Conservation (phyloP, 1,140 invertebrate genomes). For the Drosophila teissieri region DNA sequence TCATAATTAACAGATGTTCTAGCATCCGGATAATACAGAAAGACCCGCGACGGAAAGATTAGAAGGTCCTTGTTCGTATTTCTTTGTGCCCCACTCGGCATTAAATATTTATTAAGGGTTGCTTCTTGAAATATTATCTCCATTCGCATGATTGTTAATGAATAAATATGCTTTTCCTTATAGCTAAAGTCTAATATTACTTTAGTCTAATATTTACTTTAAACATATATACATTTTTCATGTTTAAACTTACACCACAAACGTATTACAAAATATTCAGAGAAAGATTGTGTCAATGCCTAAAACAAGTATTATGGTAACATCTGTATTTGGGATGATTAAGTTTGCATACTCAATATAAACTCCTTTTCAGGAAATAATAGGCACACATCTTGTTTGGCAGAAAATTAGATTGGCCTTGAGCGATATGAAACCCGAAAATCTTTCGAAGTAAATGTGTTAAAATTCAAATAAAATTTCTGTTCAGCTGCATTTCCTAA, state of each 20-base stretch:
- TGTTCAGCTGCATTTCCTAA: constrained; percentile 3
- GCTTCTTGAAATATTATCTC: background rate
- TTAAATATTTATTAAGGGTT: background rate
- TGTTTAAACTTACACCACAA: too few relatives aligned
- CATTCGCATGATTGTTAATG: too few relatives aligned
- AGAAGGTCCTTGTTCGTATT: background rate
- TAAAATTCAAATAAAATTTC: constrained; percentile 14
- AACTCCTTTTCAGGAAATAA: constrained; percentile 33
- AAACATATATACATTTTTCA: too few relatives aligned
- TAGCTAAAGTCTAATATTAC: too few relatives aligned
- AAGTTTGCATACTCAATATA: background rate
- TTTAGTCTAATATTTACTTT: too few relatives aligned
- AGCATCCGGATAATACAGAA: background rate
- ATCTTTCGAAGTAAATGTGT: background rate
- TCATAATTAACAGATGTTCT: constrained; percentile 3
- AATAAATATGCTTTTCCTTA: too few relatives aligned
- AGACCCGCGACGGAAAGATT: constrained; percentile 2
- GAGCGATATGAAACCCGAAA: background rate
- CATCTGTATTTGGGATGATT: background rate
- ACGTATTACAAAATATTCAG: too few relatives aligned
- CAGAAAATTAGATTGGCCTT: constrained; percentile 37
- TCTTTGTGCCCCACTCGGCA: background rate
- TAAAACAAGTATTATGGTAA: background rate
- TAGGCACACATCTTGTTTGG: constrained; percentile 8
- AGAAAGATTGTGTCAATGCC: too few relatives aligned